These are phyloP conservation scores for Glaucidium brasilianum DNA, from an alignment of 2,113 vertebrate species.

Conservation along the genomic window DNA sequence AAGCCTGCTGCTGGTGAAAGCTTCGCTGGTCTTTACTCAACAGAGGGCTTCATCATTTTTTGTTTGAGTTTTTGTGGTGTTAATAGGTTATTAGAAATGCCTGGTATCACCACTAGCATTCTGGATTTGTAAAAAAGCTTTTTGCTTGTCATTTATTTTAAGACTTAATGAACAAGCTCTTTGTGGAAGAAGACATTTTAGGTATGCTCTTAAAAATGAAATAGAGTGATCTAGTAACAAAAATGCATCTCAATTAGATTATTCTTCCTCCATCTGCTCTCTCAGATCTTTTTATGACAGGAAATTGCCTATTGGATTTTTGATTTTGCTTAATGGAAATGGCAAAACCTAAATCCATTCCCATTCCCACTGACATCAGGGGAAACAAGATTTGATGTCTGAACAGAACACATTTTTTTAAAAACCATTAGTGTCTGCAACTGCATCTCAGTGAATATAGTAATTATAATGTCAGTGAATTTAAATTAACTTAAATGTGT, in stretches of 20 bases:
- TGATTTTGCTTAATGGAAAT: conserved; percentile 52
- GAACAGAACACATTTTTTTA: neutral
- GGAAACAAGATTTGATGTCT: neutral
- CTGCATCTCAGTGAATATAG: neutral
- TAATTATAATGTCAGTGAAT: conserved; percentile 2
- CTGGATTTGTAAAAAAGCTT: neutral
- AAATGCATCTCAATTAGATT: conserved; percentile 53
- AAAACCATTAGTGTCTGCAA: neutral
- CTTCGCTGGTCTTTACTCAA: neutral
- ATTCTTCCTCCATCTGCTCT: conserved; percentile 39
- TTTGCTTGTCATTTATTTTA: conserved; percentile 20
- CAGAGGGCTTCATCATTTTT: neutral
- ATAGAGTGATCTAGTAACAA: conserved; percentile 10
- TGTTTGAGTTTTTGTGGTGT: neutral
- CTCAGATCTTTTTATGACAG: conserved; percentile 46
- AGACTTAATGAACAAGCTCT: conserved; percentile 12
- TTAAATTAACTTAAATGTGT: neutral
- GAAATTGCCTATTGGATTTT: conserved; percentile 58
- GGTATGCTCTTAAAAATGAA: neutral
- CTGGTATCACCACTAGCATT: neutral
- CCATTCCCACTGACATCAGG: neutral
- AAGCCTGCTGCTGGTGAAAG: conserved; percentile 26
- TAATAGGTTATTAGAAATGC: neutral
- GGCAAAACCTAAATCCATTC: conserved; percentile 31
- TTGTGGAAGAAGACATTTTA: conserved; percentile 5